Evolutionary conservation across 2,888 invertebrate genomes (phyloP).

Genomic region (Caprella mutica): DNA sequence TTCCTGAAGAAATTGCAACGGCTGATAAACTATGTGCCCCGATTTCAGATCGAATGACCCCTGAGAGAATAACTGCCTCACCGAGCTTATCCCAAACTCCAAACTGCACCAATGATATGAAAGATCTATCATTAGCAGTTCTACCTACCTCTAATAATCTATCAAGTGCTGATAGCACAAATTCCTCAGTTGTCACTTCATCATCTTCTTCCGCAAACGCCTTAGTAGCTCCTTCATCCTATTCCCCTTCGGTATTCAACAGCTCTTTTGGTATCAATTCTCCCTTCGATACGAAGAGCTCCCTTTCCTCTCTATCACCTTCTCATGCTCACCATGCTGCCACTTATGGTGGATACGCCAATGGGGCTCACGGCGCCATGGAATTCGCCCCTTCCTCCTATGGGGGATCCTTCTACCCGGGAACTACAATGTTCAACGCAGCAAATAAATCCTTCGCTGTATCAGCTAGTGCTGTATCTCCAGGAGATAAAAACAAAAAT

Average conservation of each 20-base stretch:
- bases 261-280: background rate
- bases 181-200: background rate
- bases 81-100: conserved; percentile 23
- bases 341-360: conserved; percentile 15
- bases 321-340: background rate
- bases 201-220: background rate
- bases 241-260: background rate
- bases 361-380: conserved; percentile 19
- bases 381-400: conserved; percentile 16
- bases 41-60: conserved; percentile 27
- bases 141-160: background rate
- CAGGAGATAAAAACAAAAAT: conserved; percentile 23
- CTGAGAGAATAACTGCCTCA: conserved; percentile 25
- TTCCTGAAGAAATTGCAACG: background rate
- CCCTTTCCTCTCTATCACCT: background rate
- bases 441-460: conserved; percentile 23
- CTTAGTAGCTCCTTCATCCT: conserved; percentile 1
- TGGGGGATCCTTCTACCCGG: conserved; percentile 9
- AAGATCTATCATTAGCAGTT: background rate
- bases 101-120: conserved; percentile 18
- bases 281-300: background rate
- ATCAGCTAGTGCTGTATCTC: conserved; percentile 20
- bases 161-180: background rate
- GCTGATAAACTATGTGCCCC: background rate
- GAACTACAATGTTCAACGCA: no score